phyloP scores from a whole-genome alignment of 2,113 vertebrate genomes.

The Macquaria ambigua region DNA sequence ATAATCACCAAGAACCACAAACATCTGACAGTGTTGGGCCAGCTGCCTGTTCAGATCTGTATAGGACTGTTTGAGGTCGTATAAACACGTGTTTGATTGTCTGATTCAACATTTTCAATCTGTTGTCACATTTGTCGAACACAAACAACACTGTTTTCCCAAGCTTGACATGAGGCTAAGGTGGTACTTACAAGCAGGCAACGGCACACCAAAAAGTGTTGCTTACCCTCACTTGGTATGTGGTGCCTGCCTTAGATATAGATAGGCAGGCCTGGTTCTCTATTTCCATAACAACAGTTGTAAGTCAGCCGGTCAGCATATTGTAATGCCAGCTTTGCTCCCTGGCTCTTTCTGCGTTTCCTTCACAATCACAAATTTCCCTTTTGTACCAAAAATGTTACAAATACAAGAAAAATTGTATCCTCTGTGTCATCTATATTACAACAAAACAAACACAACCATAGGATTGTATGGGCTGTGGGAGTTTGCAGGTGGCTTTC shows the following conservation, averaged over 20 bases:
- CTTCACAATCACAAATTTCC: background rate
- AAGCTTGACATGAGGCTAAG: background rate
- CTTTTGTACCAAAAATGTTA: background rate
- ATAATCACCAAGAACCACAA: background rate
- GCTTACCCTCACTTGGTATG: background rate
- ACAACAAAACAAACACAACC: background rate
- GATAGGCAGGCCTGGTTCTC: background rate
- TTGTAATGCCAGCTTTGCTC: background rate
- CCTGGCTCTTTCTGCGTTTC: background rate
- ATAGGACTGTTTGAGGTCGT: background rate
- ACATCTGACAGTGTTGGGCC: background rate
- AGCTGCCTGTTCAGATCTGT: background rate
- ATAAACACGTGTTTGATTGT: background rate
- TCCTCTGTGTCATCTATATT: background rate
- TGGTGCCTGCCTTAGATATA: background rate
- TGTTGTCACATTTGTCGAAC: background rate
- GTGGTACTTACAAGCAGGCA: background rate
- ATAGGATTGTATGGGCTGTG: background rate
- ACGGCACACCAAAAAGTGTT: background rate
- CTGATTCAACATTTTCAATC: constrained; percentile 1
- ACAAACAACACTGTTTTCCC: background rate
- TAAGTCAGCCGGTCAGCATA: background rate
- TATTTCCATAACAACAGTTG: background rate
- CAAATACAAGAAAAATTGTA: background rate
- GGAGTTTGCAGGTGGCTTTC: too few relatives aligned